These are phyloP conservation scores for Bellardia bayeri DNA, from an alignment of 2,888 invertebrate genomes.

Conservation along the genomic window DNA sequence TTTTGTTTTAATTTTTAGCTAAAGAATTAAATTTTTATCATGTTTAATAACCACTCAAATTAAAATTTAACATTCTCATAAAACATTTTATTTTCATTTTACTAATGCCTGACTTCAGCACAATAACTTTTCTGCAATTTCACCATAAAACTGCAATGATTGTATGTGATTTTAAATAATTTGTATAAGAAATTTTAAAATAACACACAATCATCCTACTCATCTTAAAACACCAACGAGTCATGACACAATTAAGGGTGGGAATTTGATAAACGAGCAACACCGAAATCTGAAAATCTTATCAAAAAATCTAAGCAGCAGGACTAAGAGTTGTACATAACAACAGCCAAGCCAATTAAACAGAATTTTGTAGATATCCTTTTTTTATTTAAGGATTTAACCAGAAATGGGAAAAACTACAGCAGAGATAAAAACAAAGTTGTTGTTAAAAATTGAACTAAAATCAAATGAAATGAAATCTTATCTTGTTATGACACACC, in stretches of 20 bases:
- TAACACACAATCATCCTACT: neutral
- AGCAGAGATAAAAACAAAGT: slow-evolving; percentile 22
- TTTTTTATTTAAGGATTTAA: slow-evolving; percentile 51
- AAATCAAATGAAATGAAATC: slow-evolving; percentile 52
- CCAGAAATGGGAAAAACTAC: slow-evolving; percentile 1
- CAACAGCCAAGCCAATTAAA: slow-evolving; percentile 69
- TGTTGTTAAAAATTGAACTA: slow-evolving; percentile 13
- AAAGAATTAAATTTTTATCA: no score
- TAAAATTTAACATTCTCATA: no score
- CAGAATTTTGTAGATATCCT: slow-evolving; percentile 60
- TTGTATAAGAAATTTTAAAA: neutral
- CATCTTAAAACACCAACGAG: slow-evolving; percentile 17
- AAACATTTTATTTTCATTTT: no score
- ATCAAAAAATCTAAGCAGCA: slow-evolving; percentile 59
- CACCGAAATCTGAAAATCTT: slow-evolving; percentile 50
- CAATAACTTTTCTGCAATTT: neutral
- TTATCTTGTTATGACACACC: slow-evolving; percentile 73
- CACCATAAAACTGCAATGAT: neutral
- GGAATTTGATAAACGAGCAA: slow-evolving; percentile 48
- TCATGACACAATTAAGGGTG: slow-evolving; percentile 52
- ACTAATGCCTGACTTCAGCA: neutral
- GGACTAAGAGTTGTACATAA: slow-evolving; percentile 3
- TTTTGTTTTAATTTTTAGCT: no score
- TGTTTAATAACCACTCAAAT: no score
- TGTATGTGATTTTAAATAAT: neutral